phyloP scores from a whole-genome alignment of 1,140 invertebrate species.

The silkworm (Bombyx mori) region ASM3026992v2 NC_085115.1:15655501-15656000 shows the following conservation, averaged over 20 bases:
- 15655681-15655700: not conserved
- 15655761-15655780: slow-evolving; percentile 89
- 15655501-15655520: too few species aligned
- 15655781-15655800: slow-evolving; percentile 92
- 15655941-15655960: slow-evolving; percentile 6
- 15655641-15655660: too few species aligned
- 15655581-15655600: too few species aligned
- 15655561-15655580: too few species aligned
- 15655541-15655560: too few species aligned
- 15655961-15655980: too few species aligned
- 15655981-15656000: too few species aligned
- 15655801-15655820: slow-evolving; percentile 90
- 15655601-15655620: too few species aligned
- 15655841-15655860: slow-evolving; percentile 84
- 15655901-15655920: slow-evolving; percentile 77
- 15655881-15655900: slow-evolving; percentile 80
- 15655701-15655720: slow-evolving; percentile 77
- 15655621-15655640: too few species aligned
- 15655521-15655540: too few species aligned
- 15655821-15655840: slow-evolving; percentile 79
- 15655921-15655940: slow-evolving; percentile 83
- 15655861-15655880: slow-evolving; percentile 89
- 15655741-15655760: slow-evolving; percentile 93
- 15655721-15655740: slow-evolving; percentile 89
- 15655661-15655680: too few species aligned